phyloP scores from a whole-genome alignment of 2,113 vertebrate genomes.

The Riparia riparia region DNA sequence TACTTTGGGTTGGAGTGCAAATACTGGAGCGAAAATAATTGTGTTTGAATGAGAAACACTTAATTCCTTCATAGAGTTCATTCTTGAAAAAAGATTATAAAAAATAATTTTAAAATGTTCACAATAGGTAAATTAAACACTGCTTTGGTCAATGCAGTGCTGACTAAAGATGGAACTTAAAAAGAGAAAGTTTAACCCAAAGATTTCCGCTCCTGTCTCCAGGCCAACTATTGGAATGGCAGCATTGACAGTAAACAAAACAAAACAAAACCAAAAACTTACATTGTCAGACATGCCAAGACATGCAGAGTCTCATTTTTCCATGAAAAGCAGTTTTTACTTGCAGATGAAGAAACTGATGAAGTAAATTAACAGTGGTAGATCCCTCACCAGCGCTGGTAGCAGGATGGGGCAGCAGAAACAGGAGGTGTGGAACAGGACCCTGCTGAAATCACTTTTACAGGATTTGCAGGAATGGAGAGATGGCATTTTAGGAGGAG shows the following conservation, averaged over 20 bases:
- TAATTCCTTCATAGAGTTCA: rapidly evolving
- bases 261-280: neutral
- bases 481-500: neutral
- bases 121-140: neutral
- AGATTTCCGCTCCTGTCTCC: neutral
- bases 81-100: neutral
- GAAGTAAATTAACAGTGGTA: rapidly evolving
- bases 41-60: neutral
- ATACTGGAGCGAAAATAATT: neutral
- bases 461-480: neutral
- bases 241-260: neutral
- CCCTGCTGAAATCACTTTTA: neutral
- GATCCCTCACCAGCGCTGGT: neutral
- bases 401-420: neutral
- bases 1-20: neutral
- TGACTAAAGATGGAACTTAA: neutral
- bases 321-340: neutral
- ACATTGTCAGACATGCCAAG: neutral
- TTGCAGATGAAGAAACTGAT: neutral
- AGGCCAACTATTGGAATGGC: neutral
- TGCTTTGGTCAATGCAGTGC: neutral
- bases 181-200: neutral
- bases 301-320: neutral
- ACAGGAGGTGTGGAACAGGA: neutral
- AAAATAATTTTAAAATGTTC: neutral